Conservation (phyloP, 2,113 vertebrate species). For the Mohoua ochrocephala region DNA sequence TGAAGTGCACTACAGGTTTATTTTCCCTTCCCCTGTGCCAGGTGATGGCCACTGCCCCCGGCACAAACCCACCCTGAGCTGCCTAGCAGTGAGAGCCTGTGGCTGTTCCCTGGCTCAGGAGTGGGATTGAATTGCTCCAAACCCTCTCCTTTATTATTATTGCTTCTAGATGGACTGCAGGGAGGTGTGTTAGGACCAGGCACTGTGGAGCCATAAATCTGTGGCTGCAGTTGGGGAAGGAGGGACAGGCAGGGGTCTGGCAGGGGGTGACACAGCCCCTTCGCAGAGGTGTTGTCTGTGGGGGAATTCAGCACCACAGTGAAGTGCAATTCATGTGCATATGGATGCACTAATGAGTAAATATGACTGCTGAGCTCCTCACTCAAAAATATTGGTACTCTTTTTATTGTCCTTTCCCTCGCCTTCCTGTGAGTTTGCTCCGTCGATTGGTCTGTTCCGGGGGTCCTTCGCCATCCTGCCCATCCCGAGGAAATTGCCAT, state of each 20-base stretch:
- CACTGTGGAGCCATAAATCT: not conserved
- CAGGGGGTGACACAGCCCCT: not conserved
- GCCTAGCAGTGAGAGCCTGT: not conserved
- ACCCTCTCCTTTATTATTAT: not conserved
- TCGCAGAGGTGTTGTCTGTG: not conserved
- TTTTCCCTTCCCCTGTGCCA: not conserved
- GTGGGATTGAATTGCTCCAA: not conserved
- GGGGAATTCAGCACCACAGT: not conserved
- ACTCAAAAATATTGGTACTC: not conserved
- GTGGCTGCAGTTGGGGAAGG: not conserved
- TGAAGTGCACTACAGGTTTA: not conserved
- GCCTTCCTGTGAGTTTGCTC: not conserved
- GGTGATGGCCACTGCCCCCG: not conserved
- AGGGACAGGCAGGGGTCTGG: not conserved
- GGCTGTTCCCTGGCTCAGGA: not conserved
- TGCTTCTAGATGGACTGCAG: not conserved
- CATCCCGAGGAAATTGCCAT: fast-evolving
- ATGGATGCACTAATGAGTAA: not conserved
- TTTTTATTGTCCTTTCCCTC: not conserved
- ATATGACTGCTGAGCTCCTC: not conserved
- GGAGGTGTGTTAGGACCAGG: not conserved
- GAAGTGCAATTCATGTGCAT: not conserved
- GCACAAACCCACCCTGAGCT: not conserved
- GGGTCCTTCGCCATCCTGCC: not conserved
- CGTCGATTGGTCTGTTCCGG: not conserved